A percentile compares a stretch with the other conserved stretches of the same genome.
Evolutionary conservation across 2,113 vertebrate species (phyloP).

Genomic region (Zootoca vivipara): DNA sequence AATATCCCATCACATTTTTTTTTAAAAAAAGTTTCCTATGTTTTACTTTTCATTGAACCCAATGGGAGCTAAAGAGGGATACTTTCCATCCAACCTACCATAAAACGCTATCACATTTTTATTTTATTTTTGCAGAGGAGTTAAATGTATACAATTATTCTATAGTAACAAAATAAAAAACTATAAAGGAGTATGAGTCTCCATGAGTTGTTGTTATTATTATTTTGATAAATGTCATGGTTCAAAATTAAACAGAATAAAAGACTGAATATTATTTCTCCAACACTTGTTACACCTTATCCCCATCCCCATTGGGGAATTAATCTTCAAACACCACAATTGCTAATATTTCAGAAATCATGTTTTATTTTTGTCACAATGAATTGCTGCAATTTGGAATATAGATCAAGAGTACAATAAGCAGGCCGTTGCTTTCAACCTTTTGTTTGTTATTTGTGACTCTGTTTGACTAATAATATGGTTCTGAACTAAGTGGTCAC

Average conservation of each 20-base stretch:
- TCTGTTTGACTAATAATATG: conserved; percentile 57
- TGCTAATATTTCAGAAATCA: conserved; percentile 39
- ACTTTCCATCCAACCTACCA: not conserved
- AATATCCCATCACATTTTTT: not conserved
- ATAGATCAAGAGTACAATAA: conserved; percentile 53
- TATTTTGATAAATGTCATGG: not conserved
- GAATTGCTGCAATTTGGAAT: conserved; percentile 46
- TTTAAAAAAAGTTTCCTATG: not conserved
- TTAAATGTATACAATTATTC: not conserved
- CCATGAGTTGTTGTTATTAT: not conserved
- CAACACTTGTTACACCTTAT: not conserved
- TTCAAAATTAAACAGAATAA: not conserved
- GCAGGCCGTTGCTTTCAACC: conserved; percentile 42
- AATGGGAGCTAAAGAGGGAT: not conserved
- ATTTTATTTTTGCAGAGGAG: not conserved
- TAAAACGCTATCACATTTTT: not conserved
- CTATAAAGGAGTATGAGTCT: not conserved
- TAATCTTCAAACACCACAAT: not conserved
- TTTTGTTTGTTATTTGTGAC: conserved; percentile 48
- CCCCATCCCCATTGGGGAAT: not conserved
- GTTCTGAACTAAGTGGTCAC: conserved; percentile 41
- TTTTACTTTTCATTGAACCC: not conserved
- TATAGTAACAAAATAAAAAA: not conserved
- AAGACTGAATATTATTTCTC: not conserved
- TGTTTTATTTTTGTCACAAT: conserved; percentile 39